Base-by-base conservation (phyloP, 2,888 invertebrate genomes). In the Drosophila atripex region DNA sequence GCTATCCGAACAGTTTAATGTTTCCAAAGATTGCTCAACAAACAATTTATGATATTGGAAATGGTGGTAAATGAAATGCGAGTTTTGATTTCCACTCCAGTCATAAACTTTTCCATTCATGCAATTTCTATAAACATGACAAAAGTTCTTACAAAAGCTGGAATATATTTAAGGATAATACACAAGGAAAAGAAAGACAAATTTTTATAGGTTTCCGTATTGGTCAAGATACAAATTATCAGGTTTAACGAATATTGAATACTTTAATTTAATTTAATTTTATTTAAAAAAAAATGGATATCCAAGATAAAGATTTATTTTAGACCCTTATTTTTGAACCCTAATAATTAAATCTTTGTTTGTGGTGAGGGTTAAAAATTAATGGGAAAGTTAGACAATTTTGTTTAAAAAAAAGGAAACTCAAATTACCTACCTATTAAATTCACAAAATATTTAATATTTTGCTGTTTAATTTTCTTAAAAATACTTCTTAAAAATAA, bases 141-240 rank as follows among this genome's bases (percentile, higher is more conserved):
- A 12, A 25, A 11, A 38, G 14, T 25, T 11, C 18, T 28, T n/a
- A 64, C 65, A 64, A 64, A 65, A 46, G 65, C 28, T 7, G 14
- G 43, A 58, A 47, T 39, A 21, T 16, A 30, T 38, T 14, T 14
- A 18, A 8, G 39, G 18, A 69, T 51, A 46, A 21, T 51, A 16
- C 30, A 28, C 45, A 21, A 23, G 47, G 32, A 61, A 50, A 41
- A 16, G 32, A 70, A 70, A 43, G 38, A 55, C 47, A 55, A 60
- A 61, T 70, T 61, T 39, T 41, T 12, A 6, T 21, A 32, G 54
- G 53, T 51, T 70, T 80, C 80, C 86, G 79, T 53, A 63, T 66
- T 64, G 58, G 64, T 58, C 71, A 61, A 43, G 23, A 0, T 3
- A 45, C 41, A 64, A 65, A 52, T 5, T 11, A 18, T 16, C 1